Evolutionary conservation across 2,113 vertebrate species (phyloP), one percentile per base, ranked within the genome.

Genomic region (Otolemur garnettii): DNA sequence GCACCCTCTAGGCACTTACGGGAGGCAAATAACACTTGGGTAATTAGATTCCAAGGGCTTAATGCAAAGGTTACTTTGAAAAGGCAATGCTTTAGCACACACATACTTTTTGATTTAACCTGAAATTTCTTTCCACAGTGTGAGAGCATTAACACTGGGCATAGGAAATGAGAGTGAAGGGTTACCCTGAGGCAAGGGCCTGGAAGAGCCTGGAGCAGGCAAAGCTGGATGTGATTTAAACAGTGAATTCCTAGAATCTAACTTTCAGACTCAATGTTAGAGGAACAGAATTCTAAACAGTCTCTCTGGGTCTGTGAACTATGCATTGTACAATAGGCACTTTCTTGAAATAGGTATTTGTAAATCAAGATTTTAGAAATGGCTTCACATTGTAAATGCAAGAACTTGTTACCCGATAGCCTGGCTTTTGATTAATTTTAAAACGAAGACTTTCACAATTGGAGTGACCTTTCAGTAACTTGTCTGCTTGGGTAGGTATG

Each of bases 21-120:
- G 62, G 42, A 87, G 78, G 96, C 85, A 90, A 85, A 75, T 38
- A 91, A 59, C 68, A 79, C 80, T 59, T 13, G 60, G 38, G 68
- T 66, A 92, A 90, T 88, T 93, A 86, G 92, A 92, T 85, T 90
- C 81, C 57, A 87, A 62, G 71, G 69, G 64, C 35, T 84, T 30
- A 84, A 72, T 11, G 83, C 89, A 91, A 80, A 95, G 86, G 91
- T 91, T 94, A 93, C 75, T 90, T 33, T 18, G 33, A 87, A 82
- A 92, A 90, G 38, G n/a, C n/a, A 62, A 53, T 22, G 82, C 66
- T 80, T 93, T 38, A 12, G 12, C 33, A 15, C 62, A 62, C 53
- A 62, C 42, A 42, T 9, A 33, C 69, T 75, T 97, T 74, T 42
- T 42, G 24, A 87, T 84, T 69, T 15, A 80, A 90, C 45, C 42